A percentile compares a stretch with the other conserved stretches of the same genome.
Conservation (phyloP, 1,140 invertebrate species). For the Cherax destructor region DNA sequence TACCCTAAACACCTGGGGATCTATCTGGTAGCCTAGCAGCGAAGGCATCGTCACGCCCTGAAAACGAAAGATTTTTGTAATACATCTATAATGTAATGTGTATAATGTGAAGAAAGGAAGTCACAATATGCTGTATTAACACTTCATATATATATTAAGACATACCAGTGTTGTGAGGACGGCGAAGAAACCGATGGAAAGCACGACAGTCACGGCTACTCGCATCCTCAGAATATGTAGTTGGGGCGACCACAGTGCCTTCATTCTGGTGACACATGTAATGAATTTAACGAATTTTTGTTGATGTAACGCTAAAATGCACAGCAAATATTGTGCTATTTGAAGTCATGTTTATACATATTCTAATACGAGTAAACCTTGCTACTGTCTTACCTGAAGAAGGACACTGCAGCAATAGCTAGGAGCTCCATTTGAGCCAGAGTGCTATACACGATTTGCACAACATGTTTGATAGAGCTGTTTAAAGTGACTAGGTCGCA, state of each 20-base stretch:
- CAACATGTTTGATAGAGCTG: not conserved
- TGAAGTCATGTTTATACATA: not conserved
- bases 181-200: not conserved
- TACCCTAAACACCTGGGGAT: too few species aligned
- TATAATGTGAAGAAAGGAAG: not conserved
- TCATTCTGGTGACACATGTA: not conserved
- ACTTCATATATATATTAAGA: not conserved
- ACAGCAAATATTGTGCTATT: not conserved
- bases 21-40: not conserved
- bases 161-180: constrained; percentile 4
- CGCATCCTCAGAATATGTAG: not conserved
- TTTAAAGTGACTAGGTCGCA: not conserved
- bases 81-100: not conserved
- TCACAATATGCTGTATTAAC: not conserved
- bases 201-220: not conserved
- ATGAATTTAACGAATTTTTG: not conserved
- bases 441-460: not conserved
- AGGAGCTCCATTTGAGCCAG: constrained; percentile 1
- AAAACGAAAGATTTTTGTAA: not conserved
- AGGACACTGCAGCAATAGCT: constrained; percentile 4
- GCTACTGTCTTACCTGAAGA: not conserved
- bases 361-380: not conserved
- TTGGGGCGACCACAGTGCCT: not conserved
- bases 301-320: not conserved
- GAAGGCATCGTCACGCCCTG: not conserved